Evolutionary conservation across 2,113 vertebrate species (phyloP), one percentile per base, ranked within the genome.

Genomic region (Entosphenus tridentatus): DNA sequence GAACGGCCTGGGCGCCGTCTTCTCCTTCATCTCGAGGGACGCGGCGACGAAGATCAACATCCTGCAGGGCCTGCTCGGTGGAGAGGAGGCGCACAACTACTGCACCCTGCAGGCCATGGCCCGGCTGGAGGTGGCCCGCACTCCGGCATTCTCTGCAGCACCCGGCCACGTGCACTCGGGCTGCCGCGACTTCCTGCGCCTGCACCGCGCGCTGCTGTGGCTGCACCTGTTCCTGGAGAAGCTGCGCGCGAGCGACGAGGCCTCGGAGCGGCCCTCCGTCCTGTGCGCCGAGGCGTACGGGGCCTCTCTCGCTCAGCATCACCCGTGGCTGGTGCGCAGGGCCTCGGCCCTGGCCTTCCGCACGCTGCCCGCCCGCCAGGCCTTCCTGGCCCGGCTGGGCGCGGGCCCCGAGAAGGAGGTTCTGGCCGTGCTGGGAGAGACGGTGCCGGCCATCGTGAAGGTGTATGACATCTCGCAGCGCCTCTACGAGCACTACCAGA

Each of bases 201-300:
- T 98, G 1, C 93, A 98, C 74, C 80, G 90, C 0, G 93, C 89
- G 0, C 79, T 96, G 68, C 80, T 71, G 69, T 98, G 93, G 93
- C 82, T 96, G 16, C 85, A 92, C 78, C 83, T 96, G n/a, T 98
- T 98, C 76, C 74, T 98, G 56, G 85, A 95, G 55, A 78, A 83
- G 2, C 75, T 98, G 67, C 80, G 83, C 13, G 86, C 82, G 8
- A 85, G 84, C 55, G 57, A 21, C 0, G 57, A 39, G 0, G 79
- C 84, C 56, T 80, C 87, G 0, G 67, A 82, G 0, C 81, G 83
- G 57, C 85, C 90, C 0, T 82, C 89, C 0, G 69, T 70, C n/a
- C 79, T 98, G 78, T 96, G 93, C 69, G 74, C 81, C 0, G 86
- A 95, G 2, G 76, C 89, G 17, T 96, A 96, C 78, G 85, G 87